A percentile compares a stretch with the other conserved stretches of the same genome.
These are phyloP conservation scores for Elephantulus edwardii DNA, from an alignment of 2,113 vertebrate genomes.

Conservation along the genomic window DNA sequence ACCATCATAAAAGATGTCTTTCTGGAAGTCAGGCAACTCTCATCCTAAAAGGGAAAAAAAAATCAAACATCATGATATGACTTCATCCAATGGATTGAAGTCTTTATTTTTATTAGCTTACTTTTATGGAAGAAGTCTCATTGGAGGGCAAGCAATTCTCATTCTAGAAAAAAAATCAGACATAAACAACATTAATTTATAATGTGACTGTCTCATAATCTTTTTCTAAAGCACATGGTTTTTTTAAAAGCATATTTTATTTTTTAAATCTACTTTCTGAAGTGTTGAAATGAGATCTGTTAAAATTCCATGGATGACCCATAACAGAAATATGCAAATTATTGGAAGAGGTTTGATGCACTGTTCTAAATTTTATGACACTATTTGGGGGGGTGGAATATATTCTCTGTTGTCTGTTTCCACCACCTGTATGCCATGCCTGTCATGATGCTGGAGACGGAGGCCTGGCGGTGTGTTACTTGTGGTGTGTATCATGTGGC, in stretches of 20 bases:
- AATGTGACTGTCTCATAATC: constrained; percentile 6
- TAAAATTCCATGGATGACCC: background rate
- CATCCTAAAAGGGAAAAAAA: constrained; percentile 80
- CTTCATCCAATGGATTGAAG: background rate
- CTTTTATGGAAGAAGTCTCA: constrained; percentile 24
- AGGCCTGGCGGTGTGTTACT: background rate
- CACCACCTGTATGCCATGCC: background rate
- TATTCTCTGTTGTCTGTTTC: constrained; percentile 28
- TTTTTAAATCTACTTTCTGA: background rate
- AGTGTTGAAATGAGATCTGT: background rate
- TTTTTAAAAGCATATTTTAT: background rate
- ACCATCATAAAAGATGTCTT: constrained; percentile 56
- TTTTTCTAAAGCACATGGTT: background rate
- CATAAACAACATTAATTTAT: background rate
- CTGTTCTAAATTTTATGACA: background rate
- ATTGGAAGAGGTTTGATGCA: background rate
- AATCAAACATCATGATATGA: background rate
- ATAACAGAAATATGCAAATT: background rate
- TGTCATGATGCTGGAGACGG: background rate
- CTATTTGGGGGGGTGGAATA: background rate
- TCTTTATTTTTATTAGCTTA: constrained; percentile 10
- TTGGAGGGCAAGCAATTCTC: constrained; percentile 77
- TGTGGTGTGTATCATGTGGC: too few species aligned
- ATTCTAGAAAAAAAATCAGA: constrained; percentile 40
- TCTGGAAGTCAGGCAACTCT: constrained; percentile 74